A percentile compares a stretch with the other conserved stretches of the same genome.
Evolutionary conservation across 2,888 invertebrate species (phyloP).

Genomic region (Nesidiocoris tenuis): DNA sequence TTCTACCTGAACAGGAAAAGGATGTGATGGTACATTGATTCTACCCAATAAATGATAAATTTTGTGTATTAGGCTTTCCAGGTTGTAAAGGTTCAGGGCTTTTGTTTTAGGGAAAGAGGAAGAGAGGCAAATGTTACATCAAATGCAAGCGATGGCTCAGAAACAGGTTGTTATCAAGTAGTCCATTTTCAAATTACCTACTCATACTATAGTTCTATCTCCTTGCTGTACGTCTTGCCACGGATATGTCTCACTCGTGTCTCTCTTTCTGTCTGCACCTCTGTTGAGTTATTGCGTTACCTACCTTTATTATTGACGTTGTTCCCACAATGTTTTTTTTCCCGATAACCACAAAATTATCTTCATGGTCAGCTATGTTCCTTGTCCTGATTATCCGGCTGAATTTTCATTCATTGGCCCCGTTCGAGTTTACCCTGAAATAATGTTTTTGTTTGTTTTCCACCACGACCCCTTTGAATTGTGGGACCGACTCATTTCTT

Average conservation of each 20-base stretch:
- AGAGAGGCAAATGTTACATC: slow-evolving; percentile 93
- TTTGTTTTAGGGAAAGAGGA: slow-evolving; percentile 87
- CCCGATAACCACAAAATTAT: not conserved
- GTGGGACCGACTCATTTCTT: too few relatives aligned
- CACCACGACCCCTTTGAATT: too few relatives aligned
- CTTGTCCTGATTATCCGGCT: too few relatives aligned
- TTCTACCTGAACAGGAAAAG: too few relatives aligned
- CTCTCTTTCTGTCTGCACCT: not conserved
- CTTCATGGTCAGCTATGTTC: too few relatives aligned
- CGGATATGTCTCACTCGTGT: slow-evolving; percentile 17
- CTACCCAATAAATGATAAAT: too few relatives aligned
- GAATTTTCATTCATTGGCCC: too few relatives aligned
- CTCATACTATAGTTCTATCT: slow-evolving; percentile 14
- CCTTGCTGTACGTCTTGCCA: slow-evolving; percentile 30
- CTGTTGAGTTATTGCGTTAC: not conserved
- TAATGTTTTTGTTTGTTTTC: too few relatives aligned
- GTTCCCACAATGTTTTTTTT: not conserved
- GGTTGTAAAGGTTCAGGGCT: slow-evolving; percentile 49
- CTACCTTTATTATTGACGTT: not conserved
- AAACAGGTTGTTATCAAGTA: slow-evolving; percentile 75
- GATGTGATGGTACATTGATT: too few relatives aligned
- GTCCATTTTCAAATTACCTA: slow-evolving; percentile 48
- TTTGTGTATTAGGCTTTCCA: slow-evolving; percentile 33
- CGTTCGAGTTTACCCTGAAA: too few relatives aligned
- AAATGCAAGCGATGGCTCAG: slow-evolving; percentile 95